Conservation (phyloP, 2,888 invertebrate species). For the Pachydiplax longipennis region DNA sequence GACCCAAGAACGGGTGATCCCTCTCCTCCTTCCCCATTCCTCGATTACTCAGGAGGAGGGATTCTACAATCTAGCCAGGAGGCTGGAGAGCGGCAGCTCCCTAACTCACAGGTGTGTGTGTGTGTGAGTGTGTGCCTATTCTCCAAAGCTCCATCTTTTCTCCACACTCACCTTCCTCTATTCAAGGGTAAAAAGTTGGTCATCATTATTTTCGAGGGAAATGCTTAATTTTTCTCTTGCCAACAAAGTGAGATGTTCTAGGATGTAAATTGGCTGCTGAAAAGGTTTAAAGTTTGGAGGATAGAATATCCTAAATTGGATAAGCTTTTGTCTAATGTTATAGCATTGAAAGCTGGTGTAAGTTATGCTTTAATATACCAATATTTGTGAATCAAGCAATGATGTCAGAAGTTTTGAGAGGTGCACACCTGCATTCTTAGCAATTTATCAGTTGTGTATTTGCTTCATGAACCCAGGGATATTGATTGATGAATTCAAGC, state of each 20-base stretch:
- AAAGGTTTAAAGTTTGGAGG: background rate
- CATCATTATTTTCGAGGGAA: background rate
- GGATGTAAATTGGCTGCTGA: background rate
- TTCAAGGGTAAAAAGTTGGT: background rate
- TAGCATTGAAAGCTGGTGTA: no score
- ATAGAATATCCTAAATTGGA: no score
- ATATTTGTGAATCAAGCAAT: no score
- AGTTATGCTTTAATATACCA: no score
- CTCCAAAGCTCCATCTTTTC: background rate
- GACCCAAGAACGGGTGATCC: background rate
- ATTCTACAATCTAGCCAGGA: constrained; percentile 21
- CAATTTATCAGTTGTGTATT: no score
- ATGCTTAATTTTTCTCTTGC: background rate
- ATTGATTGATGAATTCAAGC: no score
- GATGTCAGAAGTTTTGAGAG: no score
- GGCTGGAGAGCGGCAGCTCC: constrained; percentile 30
- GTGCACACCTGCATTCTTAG: no score
- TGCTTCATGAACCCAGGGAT: no score
- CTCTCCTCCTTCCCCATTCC: constrained; percentile 8
- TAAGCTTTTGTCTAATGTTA: no score
- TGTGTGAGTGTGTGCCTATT: background rate
- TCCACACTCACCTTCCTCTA: background rate
- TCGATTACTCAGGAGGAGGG: constrained; percentile 22
- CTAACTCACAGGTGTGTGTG: constrained; percentile 32
- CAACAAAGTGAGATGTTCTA: background rate